Base-by-base conservation (phyloP, 2,888 invertebrate species). In the Hymenopus coronatus region DNA sequence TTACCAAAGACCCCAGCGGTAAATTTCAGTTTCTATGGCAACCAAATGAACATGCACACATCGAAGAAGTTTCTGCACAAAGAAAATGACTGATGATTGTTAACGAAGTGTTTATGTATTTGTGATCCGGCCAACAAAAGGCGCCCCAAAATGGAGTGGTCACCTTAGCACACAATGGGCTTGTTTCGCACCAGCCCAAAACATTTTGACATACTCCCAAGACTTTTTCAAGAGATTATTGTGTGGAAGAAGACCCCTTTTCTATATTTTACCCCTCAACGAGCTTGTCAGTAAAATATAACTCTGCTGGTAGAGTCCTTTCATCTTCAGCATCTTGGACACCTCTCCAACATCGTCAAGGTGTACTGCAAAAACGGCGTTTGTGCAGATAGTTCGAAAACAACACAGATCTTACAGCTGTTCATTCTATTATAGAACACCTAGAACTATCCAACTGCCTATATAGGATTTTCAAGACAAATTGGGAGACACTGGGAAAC, bases 211-310 rank as follows among this genome's bases (percentile, higher is more conserved):
- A 27, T 87, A 30, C 54, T 28, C 28, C 30, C n/a, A 87, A 25
- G 82, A 33, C 28, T 33, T 82, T 82, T 87, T 81, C 82, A 30
- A 87, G 30, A 87, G 30, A 87, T 87, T 87, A 87, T 87, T 87
- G 87, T 87, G 87, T 87, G 87, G 87, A 87, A 87, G 81, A 87
- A 86, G 82, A 33, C 12, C 28, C 54, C 82, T 81, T 82, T 82
- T 70, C 54, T 70, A 70, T 82, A 87, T 82, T 82, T 87, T 70
- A 86, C 70, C 70, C 86, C 87, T 87, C 81, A 82, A 82, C 82
- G 87, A 82, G 82, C 33, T 82, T 87, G 82, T 82, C 87, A 81
- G 87, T 87, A 87, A 87, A 70, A 87, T 87, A 87, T 87, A 87
- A 82, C 87, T 82, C 82, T 33, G 40, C 54, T 70, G 4, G 54